phyloP scores from a whole-genome alignment of 2,888 invertebrate genomes.

The Tetragonisca angustula region DNA sequence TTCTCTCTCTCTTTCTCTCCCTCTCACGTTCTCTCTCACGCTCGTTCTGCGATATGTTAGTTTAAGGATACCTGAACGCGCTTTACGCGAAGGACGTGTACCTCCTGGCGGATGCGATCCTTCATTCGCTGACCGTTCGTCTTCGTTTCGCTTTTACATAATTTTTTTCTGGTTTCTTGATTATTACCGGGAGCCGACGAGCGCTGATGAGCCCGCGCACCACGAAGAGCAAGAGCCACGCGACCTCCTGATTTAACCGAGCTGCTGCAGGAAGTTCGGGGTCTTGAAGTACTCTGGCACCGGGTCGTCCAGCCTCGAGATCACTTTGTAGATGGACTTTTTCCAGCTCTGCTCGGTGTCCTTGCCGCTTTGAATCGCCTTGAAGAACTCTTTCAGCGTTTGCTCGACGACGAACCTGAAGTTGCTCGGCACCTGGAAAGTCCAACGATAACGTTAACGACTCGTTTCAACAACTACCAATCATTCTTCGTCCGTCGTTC shows the following conservation, averaged over 20 bases:
- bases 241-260: conserved; percentile 89
- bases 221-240: conserved; percentile 76
- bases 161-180: conserved; percentile 25
- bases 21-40: conserved; percentile 64
- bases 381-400: conserved; percentile 99
- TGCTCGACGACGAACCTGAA: conserved; percentile 99
- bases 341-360: conserved; percentile 99
- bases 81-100: conserved; percentile 75
- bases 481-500: neutral
- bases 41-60: conserved; percentile 81
- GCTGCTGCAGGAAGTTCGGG: conserved; percentile 99
- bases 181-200: conserved; percentile 67
- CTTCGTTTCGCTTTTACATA: conserved; percentile 21
- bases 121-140: conserved; percentile 74
- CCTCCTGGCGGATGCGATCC: conserved; percentile 75
- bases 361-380: conserved; percentile 97
- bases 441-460: neutral
- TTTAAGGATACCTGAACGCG: conserved; percentile 81
- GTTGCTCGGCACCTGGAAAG: conserved; percentile 95
- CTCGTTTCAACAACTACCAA: neutral
- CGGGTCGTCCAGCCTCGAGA: conserved; percentile 98
- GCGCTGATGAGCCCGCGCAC: conserved; percentile 68
- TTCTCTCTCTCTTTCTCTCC: conserved; percentile 49
- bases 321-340: conserved; percentile 99
- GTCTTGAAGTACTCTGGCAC: conserved; percentile 99